Base-by-base conservation (phyloP, 2,888 invertebrate species). In the Synergus umbraculus region DNA sequence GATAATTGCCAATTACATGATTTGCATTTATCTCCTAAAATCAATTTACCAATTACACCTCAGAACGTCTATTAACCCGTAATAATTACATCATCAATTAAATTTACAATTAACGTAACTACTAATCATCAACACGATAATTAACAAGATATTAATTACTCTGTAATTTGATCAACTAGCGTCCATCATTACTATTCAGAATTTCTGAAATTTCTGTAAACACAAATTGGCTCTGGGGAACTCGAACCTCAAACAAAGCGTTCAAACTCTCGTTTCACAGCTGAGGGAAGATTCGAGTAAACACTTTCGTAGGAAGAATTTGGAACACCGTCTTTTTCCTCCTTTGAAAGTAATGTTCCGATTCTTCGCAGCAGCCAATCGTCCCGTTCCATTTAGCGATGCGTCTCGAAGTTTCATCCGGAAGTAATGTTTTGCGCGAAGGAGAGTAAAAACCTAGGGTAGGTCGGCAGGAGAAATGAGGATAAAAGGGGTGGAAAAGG, bases 371-470 rank as follows among this genome's bases (percentile, higher is more conserved):
- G 46, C 41, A 76, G 64, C 78, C 78, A 79, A 76, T 81, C 78
- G 78, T 79, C 82, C 78, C 83, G 82, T 82, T 82, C 81, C 83
- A 78, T 83, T 83, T 82, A 84, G 80, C 82, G 82, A 80, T 81
- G 76, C 78, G 80, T 80, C 80, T 80, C 81, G 79, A 83, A 82
- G 82, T 83, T 83, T 84, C 82, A 79, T 77, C 82, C 80, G 79
- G 80, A 83, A 85, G 83, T 85, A 82, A 83, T 81, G 83, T 80
- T 83, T 83, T 78, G 82, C 82, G 84, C 78, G 84, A 82, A 83
- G 84, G 85, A 85, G 83, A 84, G 80, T 79, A 85, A 82, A 84
- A 84, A 82, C 46, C 65, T 80, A 76, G 73, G 81, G 82, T 82
- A 80, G 81, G 83, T 77, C 80, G 79, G 66, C 7, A 22, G 66